A percentile compares a stretch with the other conserved stretches of the same genome.
Evolutionary conservation across 2,888 invertebrate species (phyloP).

Genomic region (Orthosia gothica): DNA sequence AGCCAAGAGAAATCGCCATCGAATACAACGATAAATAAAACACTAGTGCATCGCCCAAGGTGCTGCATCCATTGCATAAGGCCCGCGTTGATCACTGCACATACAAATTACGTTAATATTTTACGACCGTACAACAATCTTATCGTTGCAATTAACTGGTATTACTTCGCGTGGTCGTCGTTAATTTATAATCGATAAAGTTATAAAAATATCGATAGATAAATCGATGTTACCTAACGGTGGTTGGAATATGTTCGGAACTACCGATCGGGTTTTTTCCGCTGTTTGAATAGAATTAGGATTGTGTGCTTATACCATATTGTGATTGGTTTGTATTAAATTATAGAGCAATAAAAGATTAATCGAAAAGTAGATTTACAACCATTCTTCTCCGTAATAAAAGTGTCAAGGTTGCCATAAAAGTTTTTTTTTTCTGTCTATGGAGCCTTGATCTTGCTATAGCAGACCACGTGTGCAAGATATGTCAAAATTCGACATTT

Average conservation of each 20-base stretch:
- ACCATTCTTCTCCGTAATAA: constrained; percentile 11
- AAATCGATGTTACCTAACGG: constrained; percentile 61
- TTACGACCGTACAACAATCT: constrained; percentile 72
- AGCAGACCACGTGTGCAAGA: background rate
- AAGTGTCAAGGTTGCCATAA: constrained; percentile 17
- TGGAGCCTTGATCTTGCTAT: background rate
- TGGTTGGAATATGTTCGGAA: constrained; percentile 8
- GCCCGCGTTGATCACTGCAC: constrained; percentile 45
- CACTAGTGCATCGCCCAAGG: constrained; percentile 43
- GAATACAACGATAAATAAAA: constrained; percentile 32
- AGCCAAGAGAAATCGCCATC: constrained; percentile 34
- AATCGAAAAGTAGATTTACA: constrained; percentile 12
- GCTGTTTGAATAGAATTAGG: constrained; percentile 14
- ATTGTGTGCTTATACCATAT: background rate
- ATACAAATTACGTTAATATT: constrained; percentile 70
- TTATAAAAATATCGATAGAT: constrained; percentile 66
- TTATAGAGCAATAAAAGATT: constrained; percentile 12
- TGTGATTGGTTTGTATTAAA: constrained; percentile 5
- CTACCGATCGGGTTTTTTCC: constrained; percentile 20
- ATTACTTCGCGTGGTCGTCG: constrained; percentile 59
- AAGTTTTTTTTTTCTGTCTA: constrained; percentile 1
- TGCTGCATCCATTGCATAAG: constrained; percentile 48
- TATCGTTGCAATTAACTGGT: constrained; percentile 77
- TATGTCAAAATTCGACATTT: background rate
- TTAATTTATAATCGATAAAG: constrained; percentile 63